Conservation (phyloP, 2,113 vertebrate species). For the Jacana jacana region DNA sequence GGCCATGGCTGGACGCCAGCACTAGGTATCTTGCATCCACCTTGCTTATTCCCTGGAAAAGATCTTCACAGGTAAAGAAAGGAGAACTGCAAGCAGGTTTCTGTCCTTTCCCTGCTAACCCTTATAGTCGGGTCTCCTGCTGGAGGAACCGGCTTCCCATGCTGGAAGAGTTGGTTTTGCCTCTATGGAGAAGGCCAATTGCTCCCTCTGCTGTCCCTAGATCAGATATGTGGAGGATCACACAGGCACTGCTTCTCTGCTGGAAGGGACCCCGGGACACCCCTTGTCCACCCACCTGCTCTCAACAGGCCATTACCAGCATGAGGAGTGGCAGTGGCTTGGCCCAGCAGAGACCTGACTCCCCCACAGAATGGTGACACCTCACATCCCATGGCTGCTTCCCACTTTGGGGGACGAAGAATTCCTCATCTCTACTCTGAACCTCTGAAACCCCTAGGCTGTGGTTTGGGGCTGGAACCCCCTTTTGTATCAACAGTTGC, state of each 20-base stretch:
- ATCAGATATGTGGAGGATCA: accelerated
- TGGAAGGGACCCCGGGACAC: neutral
- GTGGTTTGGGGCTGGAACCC: accelerated
- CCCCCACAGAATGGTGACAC: no score
- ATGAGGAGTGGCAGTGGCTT: neutral
- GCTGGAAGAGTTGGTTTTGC: neutral
- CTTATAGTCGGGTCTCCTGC: neutral
- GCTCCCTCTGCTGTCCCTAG: neutral
- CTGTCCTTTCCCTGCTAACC: neutral
- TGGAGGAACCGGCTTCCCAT: neutral
- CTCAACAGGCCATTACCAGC: neutral
- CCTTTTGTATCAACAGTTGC: accelerated
- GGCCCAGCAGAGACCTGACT: neutral
- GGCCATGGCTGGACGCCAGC: accelerated
- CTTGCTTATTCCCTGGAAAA: neutral
- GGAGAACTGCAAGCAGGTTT: neutral
- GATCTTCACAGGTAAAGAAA: neutral
- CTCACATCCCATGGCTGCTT: neutral
- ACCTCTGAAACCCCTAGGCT: accelerated
- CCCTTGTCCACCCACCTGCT: neutral
- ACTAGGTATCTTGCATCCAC: no score
- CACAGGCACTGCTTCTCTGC: neutral
- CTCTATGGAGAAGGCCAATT: neutral
- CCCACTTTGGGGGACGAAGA: neutral
- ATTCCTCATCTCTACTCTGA: neutral